Evolutionary conservation across 1,140 invertebrate genomes (phyloP).

Genomic region (Leptopilina clavipes): DNA sequence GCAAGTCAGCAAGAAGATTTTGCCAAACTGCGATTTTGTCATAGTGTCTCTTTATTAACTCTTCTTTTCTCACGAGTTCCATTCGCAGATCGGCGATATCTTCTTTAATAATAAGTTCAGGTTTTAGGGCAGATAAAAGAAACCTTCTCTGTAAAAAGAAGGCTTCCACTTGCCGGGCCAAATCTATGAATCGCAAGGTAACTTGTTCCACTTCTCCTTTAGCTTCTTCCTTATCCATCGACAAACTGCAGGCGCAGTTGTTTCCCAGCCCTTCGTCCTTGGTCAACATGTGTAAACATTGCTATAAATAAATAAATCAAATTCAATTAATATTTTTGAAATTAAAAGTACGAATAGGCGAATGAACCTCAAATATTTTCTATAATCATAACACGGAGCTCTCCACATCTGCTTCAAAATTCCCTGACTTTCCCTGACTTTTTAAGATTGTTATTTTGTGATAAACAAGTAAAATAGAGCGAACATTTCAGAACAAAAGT

Average conservation of each 20-base stretch:
- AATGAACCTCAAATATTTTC: no score
- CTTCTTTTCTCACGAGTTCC: slow-evolving; percentile 90
- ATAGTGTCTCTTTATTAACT: slow-evolving; percentile 90
- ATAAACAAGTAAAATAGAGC: no score
- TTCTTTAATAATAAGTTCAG: slow-evolving; percentile 93
- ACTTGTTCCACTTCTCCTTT: slow-evolving; percentile 90
- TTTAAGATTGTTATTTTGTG: no score
- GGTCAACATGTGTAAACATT: slow-evolving; percentile 88
- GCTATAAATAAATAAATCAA: slow-evolving; percentile 75
- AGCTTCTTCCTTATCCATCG: slow-evolving; percentile 88
- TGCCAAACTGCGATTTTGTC: slow-evolving; percentile 94
- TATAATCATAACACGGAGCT: no score
- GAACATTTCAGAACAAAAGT: no score
- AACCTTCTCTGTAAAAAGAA: slow-evolving; percentile 96
- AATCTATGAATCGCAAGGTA: slow-evolving; percentile 88
- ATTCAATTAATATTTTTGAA: no score
- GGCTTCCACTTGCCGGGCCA: slow-evolving; percentile 93
- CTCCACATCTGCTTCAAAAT: no score
- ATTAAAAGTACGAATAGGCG: no score
- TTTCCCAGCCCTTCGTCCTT: slow-evolving; percentile 86
- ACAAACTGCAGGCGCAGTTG: slow-evolving; percentile 68
- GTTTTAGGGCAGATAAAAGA: slow-evolving; percentile 91
- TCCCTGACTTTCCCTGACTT: no score
- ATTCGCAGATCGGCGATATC: slow-evolving; percentile 89
- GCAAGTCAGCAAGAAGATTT: slow-evolving; percentile 85